Evolutionary conservation across 2,797 vertebrate species (phyloP), one percentile per base, ranked within the genome.

Genomic region (Falco peregrinus): DNA sequence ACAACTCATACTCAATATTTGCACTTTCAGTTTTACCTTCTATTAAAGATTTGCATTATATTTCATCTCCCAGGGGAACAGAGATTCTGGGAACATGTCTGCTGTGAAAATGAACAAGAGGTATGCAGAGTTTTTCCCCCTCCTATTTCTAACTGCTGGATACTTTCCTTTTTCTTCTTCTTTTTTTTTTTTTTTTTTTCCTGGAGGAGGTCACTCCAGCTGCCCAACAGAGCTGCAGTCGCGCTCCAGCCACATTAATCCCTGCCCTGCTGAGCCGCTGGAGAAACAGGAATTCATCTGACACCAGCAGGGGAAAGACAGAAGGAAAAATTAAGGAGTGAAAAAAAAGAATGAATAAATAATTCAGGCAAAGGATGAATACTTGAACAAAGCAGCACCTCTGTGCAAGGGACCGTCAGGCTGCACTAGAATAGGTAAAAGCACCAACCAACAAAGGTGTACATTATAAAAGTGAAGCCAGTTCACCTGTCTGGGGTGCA

Each of bases 201-300:
- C 69, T 81, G 63, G 86, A 77, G 43, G 92, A 97, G 93, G 92
- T 97, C 93, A 88, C 91, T 90, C 63, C 60, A 60, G 43, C 96
- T 92, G 90, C 92, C 96, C n/a, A 4, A 87, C 83, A 74, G 2
- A 29, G 70, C 35, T 48, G 56, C 86, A 73, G 67, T 75, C 57
- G 1, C 65, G 61, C 86, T 95, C 81, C 93, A 96, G 91, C 93
- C 54, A 10, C 93, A 97, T 96, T 96, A 96, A 98, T 97, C 93
- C 93, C 71, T 86, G 92, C 90, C 96, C 95, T 88, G 96, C 97
- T 96, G 96, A 94, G 97, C 91, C 95, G 93, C 92, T 92, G 94
- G 91, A 96, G 94, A 96, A 95, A 95, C 64, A 96, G 81, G 83
- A 96, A 98, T 97, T 97, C 93, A 92, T 97, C 95, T 93, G 91